These are phyloP conservation scores for Sandelia bainsii DNA, from an alignment of 2,797 vertebrate genomes.

Conservation along the genomic window DNA sequence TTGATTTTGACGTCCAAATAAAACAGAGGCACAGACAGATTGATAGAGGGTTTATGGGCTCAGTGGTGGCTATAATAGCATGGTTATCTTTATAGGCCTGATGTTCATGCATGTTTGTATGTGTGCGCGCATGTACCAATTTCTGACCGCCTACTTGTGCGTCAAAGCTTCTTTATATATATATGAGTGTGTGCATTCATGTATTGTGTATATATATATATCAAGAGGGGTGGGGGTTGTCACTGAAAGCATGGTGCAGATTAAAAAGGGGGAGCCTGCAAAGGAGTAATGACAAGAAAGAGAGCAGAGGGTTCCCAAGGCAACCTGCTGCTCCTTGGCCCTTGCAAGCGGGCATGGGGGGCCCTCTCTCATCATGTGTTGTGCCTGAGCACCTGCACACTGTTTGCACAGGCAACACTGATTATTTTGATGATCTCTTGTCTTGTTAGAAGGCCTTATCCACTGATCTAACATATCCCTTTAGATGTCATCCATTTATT, in stretches of 20 bases:
- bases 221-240: conserved; percentile 66
- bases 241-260: conserved; percentile 73
- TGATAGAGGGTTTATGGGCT: conserved; percentile 55
- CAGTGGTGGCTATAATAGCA: conserved; percentile 54
- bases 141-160: conserved; percentile 43
- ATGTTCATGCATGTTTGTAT: conserved; percentile 27
- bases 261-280: conserved; percentile 66
- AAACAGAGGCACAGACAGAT: conserved; percentile 34
- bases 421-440: conserved; percentile 81
- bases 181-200: conserved; percentile 56
- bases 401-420: conserved; percentile 82
- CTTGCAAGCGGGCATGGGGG: conserved; percentile 68
- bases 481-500: conserved; percentile 76
- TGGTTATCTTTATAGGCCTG: conserved; percentile 60
- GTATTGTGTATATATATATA: conserved; percentile 68
- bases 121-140: conserved; percentile 9
- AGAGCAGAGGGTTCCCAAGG: conserved; percentile 82
- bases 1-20: conserved; percentile 45
- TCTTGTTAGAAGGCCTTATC: conserved; percentile 63
- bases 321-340: conserved; percentile 82
- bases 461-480: conserved; percentile 57
- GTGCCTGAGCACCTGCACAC: conserved; percentile 79
- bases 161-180: conserved; percentile 42
- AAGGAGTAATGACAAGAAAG: conserved; percentile 75
- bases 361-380: conserved; percentile 67